A percentile compares a stretch with the other conserved stretches of the same genome.
phyloP scores from a whole-genome alignment of 2,888 invertebrate genomes.

The Leistus spinibarbis region DNA sequence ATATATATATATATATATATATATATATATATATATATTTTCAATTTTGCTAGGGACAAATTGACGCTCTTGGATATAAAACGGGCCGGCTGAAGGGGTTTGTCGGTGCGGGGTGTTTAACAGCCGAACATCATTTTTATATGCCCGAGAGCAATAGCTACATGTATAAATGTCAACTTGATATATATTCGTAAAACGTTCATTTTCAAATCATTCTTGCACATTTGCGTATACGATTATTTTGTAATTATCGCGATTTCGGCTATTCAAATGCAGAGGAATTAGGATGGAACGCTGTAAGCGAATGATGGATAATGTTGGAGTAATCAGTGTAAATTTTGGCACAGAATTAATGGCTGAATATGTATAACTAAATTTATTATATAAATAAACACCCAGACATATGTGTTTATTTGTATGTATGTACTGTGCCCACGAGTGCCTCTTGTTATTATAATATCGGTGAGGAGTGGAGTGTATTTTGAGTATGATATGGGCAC shows the following conservation, averaged over 20 bases:
- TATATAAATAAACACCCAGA: no score
- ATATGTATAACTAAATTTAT: no score
- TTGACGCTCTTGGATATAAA: not conserved
- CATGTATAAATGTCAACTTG: not conserved
- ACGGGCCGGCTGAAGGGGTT: not conserved
- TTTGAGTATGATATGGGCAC: no score
- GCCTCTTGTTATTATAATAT: no score
- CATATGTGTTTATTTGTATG: no score
- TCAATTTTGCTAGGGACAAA: not conserved
- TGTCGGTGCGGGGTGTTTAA: not conserved
- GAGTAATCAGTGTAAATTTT: not conserved
- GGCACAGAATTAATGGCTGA: no score
- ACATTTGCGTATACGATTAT: not conserved
- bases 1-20: no score
- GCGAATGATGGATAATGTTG: not conserved
- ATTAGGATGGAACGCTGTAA: not conserved
- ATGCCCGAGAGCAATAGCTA: not conserved
- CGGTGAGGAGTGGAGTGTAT: no score
- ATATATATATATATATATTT: not conserved
- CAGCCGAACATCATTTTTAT: not conserved
- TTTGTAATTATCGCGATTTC: not conserved
- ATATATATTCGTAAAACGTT: not conserved
- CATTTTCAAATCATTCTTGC: not conserved
- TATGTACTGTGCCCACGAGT: no score
- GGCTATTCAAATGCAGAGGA: not conserved